Percentiles rank a stretch among this genome's conserved stretches.
Conservation (phyloP, 1,140 invertebrate genomes). For the Bombus difficillimus region DNA sequence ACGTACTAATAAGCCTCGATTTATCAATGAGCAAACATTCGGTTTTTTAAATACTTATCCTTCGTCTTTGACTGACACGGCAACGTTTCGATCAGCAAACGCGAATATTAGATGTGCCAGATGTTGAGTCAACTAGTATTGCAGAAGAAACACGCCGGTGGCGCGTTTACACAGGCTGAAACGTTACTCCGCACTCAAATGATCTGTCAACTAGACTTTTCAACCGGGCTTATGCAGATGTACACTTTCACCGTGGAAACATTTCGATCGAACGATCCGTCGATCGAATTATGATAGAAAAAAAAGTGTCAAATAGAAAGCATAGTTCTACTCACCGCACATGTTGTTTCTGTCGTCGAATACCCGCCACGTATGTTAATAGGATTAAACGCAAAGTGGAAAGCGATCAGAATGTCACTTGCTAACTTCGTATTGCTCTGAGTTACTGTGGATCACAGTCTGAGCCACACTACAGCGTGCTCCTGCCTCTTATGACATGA, state of each 20-base stretch:
- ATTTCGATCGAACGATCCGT: neutral
- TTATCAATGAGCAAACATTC: neutral
- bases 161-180: neutral
- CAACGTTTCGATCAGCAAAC: neutral
- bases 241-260: neutral
- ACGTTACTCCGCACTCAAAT: neutral
- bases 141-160: neutral
- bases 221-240: neutral
- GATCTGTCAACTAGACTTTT: slow-evolving; percentile 16
- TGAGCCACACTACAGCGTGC: slow-evolving; percentile 57
- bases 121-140: neutral
- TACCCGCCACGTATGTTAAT: slow-evolving; percentile 49
- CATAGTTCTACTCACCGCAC: slow-evolving; percentile 58
- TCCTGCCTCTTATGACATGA: slow-evolving; percentile 59
- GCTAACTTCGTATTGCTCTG: neutral
- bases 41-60: neutral
- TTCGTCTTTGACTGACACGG: neutral
- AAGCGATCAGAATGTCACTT: slow-evolving; percentile 19
- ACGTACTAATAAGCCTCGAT: neutral
- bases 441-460: slow-evolving; percentile 48
- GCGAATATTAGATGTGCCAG: neutral
- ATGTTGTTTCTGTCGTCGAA: slow-evolving; percentile 42
- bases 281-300: neutral
- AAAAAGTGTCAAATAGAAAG: neutral
- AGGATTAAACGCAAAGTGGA: neutral